Conservation (phyloP, 2,888 invertebrate species). For the Hemicrepidius hirtus region DNA sequence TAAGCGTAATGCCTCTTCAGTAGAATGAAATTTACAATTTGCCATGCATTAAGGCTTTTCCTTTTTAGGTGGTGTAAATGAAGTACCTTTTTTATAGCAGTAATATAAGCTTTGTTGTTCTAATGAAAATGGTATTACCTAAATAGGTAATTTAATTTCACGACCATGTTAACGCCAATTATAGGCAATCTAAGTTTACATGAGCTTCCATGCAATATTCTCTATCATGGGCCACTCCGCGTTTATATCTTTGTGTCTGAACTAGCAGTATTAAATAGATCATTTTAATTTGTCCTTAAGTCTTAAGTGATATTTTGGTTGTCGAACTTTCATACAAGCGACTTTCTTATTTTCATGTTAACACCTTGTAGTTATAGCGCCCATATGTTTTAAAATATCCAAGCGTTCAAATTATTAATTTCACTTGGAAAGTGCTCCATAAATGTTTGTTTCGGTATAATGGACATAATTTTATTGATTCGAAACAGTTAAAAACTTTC, state of each 20-base stretch:
- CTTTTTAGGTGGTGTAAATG: background rate
- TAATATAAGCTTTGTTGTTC: background rate
- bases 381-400: no score
- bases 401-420: background rate
- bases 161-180: background rate
- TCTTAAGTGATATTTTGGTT: no score
- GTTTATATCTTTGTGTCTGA: no score
- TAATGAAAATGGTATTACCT: no score
- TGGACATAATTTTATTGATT: no score
- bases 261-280: no score
- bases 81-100: background rate
- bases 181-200: background rate
- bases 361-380: no score
- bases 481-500: background rate
- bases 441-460: background rate
- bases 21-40: constrained; percentile 7
- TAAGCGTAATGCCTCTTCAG: background rate
- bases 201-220: no score
- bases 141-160: constrained; percentile 16
- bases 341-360: no score
- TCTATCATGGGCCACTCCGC: no score
- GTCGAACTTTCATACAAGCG: no score
- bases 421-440: constrained; percentile 3
- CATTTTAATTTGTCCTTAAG: no score
- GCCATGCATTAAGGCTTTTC: background rate